Percentiles rank a stretch among this genome's conserved stretches.
phyloP scores from a whole-genome alignment of 1,140 invertebrate species.

The Drosophila watanabei region DNA sequence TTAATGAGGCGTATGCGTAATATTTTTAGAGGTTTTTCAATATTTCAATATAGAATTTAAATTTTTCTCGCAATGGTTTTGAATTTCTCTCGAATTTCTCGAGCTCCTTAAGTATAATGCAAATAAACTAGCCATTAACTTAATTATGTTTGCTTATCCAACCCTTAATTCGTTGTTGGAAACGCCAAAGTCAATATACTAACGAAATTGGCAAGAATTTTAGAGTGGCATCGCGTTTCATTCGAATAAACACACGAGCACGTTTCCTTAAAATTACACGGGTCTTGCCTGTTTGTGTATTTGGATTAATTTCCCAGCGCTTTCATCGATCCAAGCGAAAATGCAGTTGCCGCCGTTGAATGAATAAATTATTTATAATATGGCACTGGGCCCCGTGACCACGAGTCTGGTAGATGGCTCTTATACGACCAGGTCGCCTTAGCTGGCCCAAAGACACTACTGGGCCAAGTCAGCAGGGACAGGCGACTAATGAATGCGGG shows the following conservation, averaged over 20 bases:
- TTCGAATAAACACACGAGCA: constrained; percentile 3
- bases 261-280: constrained; percentile 1
- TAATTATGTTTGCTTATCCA: constrained; percentile 18
- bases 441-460: constrained; percentile 59
- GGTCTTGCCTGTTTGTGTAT: constrained; percentile 21
- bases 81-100: too few relatives aligned
- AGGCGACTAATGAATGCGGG: constrained; percentile 52
- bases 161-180: not conserved
- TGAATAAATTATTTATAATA: constrained; percentile 44
- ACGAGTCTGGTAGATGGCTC: not conserved
- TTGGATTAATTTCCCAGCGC: constrained; percentile 30
- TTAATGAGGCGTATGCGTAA: not conserved
- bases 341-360: constrained; percentile 17
- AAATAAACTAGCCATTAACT: not conserved
- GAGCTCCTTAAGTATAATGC: not conserved
- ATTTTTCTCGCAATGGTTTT: too few relatives aligned
- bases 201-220: constrained; percentile 20
- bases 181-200: constrained; percentile 17
- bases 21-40: not conserved
- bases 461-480: constrained; percentile 27
- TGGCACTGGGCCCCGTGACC: not conserved
- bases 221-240: constrained; percentile 6
- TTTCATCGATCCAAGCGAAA: constrained; percentile 37
- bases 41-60: too few relatives aligned
- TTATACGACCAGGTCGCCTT: constrained; percentile 30